These are phyloP conservation scores for Drosophila engyochracea DNA, from an alignment of 2,888 invertebrate species.

Conservation along the genomic window DNA sequence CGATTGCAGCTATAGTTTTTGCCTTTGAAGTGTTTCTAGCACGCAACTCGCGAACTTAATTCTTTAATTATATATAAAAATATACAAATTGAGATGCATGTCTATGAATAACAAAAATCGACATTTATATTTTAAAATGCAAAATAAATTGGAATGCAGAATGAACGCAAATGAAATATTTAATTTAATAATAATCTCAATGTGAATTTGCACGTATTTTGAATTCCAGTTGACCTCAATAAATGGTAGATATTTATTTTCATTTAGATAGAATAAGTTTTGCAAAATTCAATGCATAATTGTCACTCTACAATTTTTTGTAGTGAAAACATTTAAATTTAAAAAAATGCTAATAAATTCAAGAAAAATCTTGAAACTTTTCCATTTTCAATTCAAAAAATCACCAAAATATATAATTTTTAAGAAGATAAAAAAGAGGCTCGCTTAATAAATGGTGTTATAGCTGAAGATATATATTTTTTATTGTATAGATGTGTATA, in stretches of 20 bases:
- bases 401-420: not conserved
- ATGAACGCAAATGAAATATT: not conserved
- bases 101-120: not conserved
- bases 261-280: not conserved
- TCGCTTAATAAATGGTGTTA: not conserved
- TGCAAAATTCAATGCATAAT: not conserved
- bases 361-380: not conserved
- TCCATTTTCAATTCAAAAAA: too few relatives aligned
- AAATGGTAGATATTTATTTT: not conserved
- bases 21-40: constrained; percentile 41
- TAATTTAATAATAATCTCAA: constrained; percentile 1
- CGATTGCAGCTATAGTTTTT: constrained; percentile 43
- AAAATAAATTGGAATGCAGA: not conserved
- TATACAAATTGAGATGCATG: not conserved
- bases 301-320: not conserved
- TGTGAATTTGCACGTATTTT: not conserved
- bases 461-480: not conserved
- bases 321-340: not conserved
- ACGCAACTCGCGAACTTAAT: not conserved
- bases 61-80: not conserved
- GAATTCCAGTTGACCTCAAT: not conserved
- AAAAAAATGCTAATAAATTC: not conserved
- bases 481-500: not conserved
- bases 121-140: not conserved
- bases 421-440: not conserved